phyloP scores from a whole-genome alignment of 2,797 vertebrate species.

The Acropternis orthonyx region DNA sequence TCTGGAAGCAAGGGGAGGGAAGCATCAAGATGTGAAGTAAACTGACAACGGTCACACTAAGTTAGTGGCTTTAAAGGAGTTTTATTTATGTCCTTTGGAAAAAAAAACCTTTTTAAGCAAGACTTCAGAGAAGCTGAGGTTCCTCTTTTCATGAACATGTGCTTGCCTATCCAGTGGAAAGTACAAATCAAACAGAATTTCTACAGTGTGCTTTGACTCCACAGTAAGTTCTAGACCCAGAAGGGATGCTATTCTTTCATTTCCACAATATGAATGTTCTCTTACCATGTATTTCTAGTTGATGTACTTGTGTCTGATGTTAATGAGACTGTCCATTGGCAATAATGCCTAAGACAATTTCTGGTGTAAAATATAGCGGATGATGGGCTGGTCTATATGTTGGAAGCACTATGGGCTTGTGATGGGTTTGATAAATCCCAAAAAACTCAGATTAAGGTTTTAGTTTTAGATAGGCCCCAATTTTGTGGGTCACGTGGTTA shows the following conservation, averaged over 20 bases:
- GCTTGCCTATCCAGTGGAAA: neutral
- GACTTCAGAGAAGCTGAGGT: neutral
- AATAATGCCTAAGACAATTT: neutral
- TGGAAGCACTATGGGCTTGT: neutral
- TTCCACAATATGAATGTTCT: conserved; percentile 23
- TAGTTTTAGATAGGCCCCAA: no score
- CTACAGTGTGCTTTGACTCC: conserved; percentile 29
- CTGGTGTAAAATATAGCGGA: neutral
- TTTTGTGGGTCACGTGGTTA: no score
- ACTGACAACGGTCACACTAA: neutral
- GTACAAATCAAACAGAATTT: conserved; percentile 43
- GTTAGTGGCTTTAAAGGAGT: neutral
- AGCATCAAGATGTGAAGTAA: neutral
- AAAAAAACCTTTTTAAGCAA: conserved; percentile 7
- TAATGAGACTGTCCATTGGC: neutral
- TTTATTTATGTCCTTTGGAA: conserved; percentile 36
- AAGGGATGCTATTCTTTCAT: conserved; percentile 22
- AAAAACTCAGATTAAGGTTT: no score
- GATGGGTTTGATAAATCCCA: no score
- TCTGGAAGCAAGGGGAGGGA: neutral
- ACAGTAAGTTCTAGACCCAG: conserved; percentile 34
- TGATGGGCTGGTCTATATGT: neutral
- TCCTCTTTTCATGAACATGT: neutral
- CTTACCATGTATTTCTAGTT: conserved; percentile 8
- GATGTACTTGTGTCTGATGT: neutral